phyloP scores from a whole-genome alignment of 2,113 vertebrate genomes.

The Enhydra lutris region DNA sequence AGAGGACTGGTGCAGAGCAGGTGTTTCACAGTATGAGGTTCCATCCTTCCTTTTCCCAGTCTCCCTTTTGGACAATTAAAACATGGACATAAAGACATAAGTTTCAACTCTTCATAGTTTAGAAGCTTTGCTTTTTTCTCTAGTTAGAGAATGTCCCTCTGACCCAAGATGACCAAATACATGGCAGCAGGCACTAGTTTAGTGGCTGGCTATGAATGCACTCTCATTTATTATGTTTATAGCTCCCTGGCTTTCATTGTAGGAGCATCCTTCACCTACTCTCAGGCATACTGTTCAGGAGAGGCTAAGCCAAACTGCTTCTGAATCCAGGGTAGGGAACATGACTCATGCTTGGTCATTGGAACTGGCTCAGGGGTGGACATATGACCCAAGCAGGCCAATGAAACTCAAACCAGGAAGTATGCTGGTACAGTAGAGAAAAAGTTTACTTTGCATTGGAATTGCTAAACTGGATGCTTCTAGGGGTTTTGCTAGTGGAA shows the following conservation, averaged over 20 bases:
- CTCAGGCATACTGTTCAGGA: not conserved
- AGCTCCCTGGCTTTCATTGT: not conserved
- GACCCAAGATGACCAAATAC: not conserved
- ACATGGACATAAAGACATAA: not conserved
- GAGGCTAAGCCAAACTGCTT: not conserved
- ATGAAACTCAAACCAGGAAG: not conserved
- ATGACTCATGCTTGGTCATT: not conserved
- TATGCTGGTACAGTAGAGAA: not conserved
- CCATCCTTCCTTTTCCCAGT: not conserved
- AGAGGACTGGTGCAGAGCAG: not conserved
- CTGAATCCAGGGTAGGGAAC: not conserved
- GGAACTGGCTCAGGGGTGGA: not conserved
- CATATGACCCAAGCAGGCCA: not conserved
- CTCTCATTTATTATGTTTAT: not conserved
- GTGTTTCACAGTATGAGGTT: not conserved
- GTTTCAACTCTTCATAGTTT: not conserved
- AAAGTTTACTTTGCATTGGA: not conserved
- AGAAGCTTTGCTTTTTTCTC: not conserved
- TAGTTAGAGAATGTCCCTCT: not conserved
- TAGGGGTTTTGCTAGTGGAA: rapidly evolving
- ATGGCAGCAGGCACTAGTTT: not conserved
- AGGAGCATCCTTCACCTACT: not conserved
- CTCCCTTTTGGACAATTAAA: not conserved
- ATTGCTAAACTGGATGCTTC: not conserved
- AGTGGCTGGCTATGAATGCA: not conserved